Evolutionary conservation across 2,797 vertebrate genomes (phyloP).

Genomic region (Jordanella pulchra): DNA sequence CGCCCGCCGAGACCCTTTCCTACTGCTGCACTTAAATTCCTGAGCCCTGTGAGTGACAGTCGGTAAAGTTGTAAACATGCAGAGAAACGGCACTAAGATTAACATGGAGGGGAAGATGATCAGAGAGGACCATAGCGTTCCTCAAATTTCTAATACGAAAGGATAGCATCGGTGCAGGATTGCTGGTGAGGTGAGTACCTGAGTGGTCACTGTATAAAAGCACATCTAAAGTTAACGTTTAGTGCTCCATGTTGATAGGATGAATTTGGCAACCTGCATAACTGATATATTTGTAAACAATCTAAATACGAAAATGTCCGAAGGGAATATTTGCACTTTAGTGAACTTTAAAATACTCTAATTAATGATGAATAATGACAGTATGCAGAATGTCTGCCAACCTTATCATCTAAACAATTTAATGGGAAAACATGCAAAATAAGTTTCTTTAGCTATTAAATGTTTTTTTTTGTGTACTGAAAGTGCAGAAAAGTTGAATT

Average conservation of each 20-base stretch:
- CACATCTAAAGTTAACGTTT: too few relatives aligned
- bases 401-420: neutral
- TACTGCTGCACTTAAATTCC: slow-evolving; percentile 79
- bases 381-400: neutral
- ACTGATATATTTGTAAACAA: neutral
- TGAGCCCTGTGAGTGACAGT: slow-evolving; percentile 62
- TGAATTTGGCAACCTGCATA: neutral
- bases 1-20: slow-evolving; percentile 70
- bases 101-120: slow-evolving; percentile 67
- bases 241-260: neutral
- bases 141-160: neutral
- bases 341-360: slow-evolving; percentile 12
- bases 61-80: slow-evolving; percentile 76
- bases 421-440: too few relatives aligned
- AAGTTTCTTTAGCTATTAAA: too few relatives aligned
- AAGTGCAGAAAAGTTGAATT: too few relatives aligned
- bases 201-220: neutral
- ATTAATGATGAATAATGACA: neutral
- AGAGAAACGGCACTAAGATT: slow-evolving; percentile 76
- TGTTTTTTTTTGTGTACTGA: too few relatives aligned
- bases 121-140: slow-evolving; percentile 49
- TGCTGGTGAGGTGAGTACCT: neutral
- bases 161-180: neutral
- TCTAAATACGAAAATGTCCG: slow-evolving; percentile 5
- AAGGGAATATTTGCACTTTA: slow-evolving; percentile 4